phyloP scores from a whole-genome alignment of 2,888 invertebrate species.

The Tuberolachnus salignus region DNA sequence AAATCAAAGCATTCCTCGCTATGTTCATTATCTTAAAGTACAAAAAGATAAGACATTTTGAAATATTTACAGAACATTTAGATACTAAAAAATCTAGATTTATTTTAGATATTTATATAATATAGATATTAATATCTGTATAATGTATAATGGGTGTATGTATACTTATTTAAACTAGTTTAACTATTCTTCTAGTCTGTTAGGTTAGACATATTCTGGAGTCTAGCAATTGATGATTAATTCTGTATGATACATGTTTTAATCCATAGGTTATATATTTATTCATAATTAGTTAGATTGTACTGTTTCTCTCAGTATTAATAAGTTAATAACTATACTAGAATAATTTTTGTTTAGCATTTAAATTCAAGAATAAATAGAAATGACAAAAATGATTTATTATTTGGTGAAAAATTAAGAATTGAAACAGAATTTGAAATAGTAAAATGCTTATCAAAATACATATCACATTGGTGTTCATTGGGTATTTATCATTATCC shows the following conservation, averaged over 20 bases:
- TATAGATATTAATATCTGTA: too few species aligned
- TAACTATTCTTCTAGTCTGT: not conserved
- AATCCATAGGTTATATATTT: not conserved
- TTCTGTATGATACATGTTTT: not conserved
- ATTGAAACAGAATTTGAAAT: constrained; percentile 37
- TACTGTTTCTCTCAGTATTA: not conserved
- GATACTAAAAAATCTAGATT: too few species aligned
- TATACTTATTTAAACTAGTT: too few species aligned
- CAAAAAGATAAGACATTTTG: too few species aligned
- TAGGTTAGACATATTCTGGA: not conserved
- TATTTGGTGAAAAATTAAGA: constrained; percentile 45
- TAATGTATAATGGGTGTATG: too few species aligned
- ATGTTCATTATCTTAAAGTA: too few species aligned
- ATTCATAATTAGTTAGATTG: not conserved
- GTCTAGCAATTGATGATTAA: not conserved
- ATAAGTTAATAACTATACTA: too few species aligned
- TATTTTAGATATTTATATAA: too few species aligned
- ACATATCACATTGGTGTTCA: constrained; percentile 48
- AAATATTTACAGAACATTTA: too few species aligned
- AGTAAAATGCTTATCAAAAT: constrained; percentile 40
- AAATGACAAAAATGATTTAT: not conserved
- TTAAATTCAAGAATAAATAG: constrained; percentile 36
- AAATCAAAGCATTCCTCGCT: too few species aligned
- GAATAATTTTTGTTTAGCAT: constrained; percentile 26
- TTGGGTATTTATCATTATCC: constrained; percentile 46